These are phyloP conservation scores for Eucera pruinosa DNA, from an alignment of 2,888 invertebrate genomes.

Conservation along the genomic window DNA sequence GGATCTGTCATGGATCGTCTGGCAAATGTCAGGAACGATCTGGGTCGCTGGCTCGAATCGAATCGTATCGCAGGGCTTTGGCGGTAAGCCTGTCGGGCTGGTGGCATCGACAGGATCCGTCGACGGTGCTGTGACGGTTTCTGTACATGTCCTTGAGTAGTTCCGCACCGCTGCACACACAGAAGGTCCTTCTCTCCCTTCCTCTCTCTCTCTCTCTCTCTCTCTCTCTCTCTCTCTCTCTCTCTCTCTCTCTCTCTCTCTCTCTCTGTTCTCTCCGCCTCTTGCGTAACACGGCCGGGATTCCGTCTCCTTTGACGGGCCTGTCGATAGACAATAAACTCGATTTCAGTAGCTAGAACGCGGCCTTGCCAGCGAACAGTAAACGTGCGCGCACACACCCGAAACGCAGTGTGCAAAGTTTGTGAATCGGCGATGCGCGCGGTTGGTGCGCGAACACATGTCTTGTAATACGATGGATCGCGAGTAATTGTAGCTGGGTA, in stretches of 20 bases:
- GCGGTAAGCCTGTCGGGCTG: conserved; percentile 60
- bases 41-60: conserved; percentile 71
- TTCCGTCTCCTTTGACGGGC: conserved; percentile 49
- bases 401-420: conserved; percentile 23
- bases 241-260: neutral
- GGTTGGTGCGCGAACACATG: too few relatives aligned
- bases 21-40: conserved; percentile 67
- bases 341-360: conserved; percentile 22
- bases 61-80: conserved; percentile 73
- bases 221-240: too few relatives aligned
- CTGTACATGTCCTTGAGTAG: conserved; percentile 66
- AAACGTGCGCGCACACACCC: conserved; percentile 33
- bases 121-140: conserved; percentile 57
- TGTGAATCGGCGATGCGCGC: conserved; percentile 6
- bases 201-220: neutral
- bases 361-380: conserved; percentile 10
- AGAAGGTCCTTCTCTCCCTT: conserved; percentile 17
- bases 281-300: conserved; percentile 27
- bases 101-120: conserved; percentile 68
- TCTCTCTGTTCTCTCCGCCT: neutral
- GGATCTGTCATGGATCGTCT: conserved; percentile 62
- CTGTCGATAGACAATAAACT: conserved; percentile 55
- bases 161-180: conserved; percentile 67
- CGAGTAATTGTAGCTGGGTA: too few relatives aligned
- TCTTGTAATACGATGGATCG: too few relatives aligned